These are phyloP conservation scores for Ennomos fuscantarius DNA, from an alignment of 2,888 invertebrate genomes.

Conservation along the genomic window DNA sequence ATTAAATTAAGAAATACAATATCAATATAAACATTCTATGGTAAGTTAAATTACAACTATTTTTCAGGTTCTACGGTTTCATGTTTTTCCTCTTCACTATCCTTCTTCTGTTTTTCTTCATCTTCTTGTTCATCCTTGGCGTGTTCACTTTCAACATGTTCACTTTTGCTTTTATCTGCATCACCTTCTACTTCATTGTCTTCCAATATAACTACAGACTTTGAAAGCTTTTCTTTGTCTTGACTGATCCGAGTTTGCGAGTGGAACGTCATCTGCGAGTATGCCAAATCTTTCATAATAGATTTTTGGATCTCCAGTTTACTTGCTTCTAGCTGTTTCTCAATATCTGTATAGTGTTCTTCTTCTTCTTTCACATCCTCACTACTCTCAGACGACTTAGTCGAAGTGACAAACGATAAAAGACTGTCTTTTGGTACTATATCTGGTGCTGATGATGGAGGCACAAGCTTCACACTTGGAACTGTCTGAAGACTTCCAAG, in stretches of 20 bases:
- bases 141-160: slow-evolving; percentile 29
- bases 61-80: slow-evolving; percentile 10
- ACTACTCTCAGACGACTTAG: slow-evolving; percentile 53
- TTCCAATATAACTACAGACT: slow-evolving; percentile 45
- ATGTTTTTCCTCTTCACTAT: slow-evolving; percentile 26
- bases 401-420: slow-evolving; percentile 67
- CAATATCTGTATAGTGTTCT: slow-evolving; percentile 50
- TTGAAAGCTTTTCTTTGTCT: slow-evolving; percentile 42
- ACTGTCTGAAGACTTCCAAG: slow-evolving; percentile 67
- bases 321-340: slow-evolving; percentile 61
- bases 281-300: slow-evolving; percentile 69
- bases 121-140: slow-evolving; percentile 33
- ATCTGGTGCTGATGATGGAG: slow-evolving; percentile 48
- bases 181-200: slow-evolving; percentile 14
- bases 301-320: slow-evolving; percentile 72
- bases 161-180: slow-evolving; percentile 15
- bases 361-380: slow-evolving; percentile 47
- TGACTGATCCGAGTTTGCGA: slow-evolving; percentile 49
- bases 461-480: slow-evolving; percentile 66
- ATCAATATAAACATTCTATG: too few species aligned
- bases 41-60: neutral
- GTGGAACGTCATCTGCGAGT: slow-evolving; percentile 55
- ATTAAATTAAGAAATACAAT: too few species aligned
- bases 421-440: slow-evolving; percentile 62
- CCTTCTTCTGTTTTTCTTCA: slow-evolving; percentile 37